These are phyloP conservation scores for Drosophila infuscata DNA, from an alignment of 2,888 invertebrate species.

Conservation along the genomic window DNA sequence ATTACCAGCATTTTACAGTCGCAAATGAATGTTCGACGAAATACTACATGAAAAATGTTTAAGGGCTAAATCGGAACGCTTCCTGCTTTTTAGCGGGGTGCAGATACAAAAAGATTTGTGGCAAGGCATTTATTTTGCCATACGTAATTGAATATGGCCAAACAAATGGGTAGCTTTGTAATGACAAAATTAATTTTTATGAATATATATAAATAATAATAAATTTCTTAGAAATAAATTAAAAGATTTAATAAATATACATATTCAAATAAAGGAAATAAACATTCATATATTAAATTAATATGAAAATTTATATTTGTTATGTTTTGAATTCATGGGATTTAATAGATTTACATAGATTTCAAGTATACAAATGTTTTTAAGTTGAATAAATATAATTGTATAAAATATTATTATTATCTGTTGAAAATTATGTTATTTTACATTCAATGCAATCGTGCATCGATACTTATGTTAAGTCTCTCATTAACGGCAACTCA, in stretches of 20 bases:
- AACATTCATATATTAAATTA: not conserved
- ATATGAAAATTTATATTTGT: not conserved
- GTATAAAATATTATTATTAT: no score
- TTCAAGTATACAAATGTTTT: no score
- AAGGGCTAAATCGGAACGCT: not conserved
- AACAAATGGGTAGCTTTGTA: not conserved
- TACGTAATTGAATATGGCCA: slow-evolving; percentile 65
- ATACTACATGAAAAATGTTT: slow-evolving; percentile 43
- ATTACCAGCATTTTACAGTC: slow-evolving; percentile 52
- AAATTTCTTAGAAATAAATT: not conserved
- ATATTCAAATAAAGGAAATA: not conserved
- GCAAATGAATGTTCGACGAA: slow-evolving; percentile 14
- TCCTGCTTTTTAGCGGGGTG: not conserved
- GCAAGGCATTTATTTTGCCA: slow-evolving; percentile 62
- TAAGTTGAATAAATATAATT: no score
- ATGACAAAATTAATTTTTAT: slow-evolving; percentile 14
- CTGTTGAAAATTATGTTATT: no score
- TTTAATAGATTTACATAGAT: no score
- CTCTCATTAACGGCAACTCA: no score
- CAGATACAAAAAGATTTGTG: slow-evolving; percentile 62
- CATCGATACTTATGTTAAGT: no score
- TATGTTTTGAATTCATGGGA: no score
- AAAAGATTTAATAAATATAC: not conserved
- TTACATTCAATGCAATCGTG: no score
- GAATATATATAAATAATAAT: slow-evolving; percentile 5